A percentile compares a stretch with the other conserved stretches of the same genome.
Conservation (phyloP, 2,888 invertebrate genomes). For the Agrilus cyanescens region DNA sequence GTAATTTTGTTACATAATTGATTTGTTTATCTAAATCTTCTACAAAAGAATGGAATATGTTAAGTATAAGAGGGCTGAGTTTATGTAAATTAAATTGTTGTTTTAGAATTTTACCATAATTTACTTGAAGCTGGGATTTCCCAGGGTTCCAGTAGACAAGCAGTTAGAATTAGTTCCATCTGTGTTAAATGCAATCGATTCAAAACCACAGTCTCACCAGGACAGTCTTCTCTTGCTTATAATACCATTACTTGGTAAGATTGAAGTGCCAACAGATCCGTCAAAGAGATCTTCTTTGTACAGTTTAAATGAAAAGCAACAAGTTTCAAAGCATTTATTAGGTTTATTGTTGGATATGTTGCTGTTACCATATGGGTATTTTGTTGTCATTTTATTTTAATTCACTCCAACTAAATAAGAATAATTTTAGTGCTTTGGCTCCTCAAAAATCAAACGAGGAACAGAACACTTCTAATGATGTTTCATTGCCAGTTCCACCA, state of each 20-base stretch:
- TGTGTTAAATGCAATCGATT: slow-evolving; percentile 64
- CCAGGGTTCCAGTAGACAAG: slow-evolving; percentile 61
- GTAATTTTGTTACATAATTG: slow-evolving; percentile 22
- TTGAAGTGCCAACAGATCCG: slow-evolving; percentile 52
- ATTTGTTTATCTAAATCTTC: slow-evolving; percentile 1
- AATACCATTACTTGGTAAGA: slow-evolving; percentile 65
- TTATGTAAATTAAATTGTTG: neutral
- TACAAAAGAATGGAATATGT: neutral
- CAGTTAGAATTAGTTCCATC: slow-evolving; percentile 65
- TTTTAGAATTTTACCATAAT: slow-evolving; percentile 86
- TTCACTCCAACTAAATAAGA: neutral
- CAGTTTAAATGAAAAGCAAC: slow-evolving; percentile 61
- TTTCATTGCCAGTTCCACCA: slow-evolving; percentile 49
- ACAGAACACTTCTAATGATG: slow-evolving; percentile 16
- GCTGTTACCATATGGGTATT: slow-evolving; percentile 74
- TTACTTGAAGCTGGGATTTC: slow-evolving; percentile 86
- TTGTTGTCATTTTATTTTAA: slow-evolving; percentile 7
- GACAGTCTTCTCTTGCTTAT: slow-evolving; percentile 74
- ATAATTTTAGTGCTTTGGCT: slow-evolving; percentile 25
- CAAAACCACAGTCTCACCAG: slow-evolving; percentile 72
- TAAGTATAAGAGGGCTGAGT: no score
- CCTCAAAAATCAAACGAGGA: slow-evolving; percentile 20
- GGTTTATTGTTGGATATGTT: slow-evolving; percentile 73
- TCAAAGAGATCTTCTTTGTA: slow-evolving; percentile 51
- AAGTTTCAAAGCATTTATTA: slow-evolving; percentile 53